A percentile compares a stretch with the other conserved stretches of the same genome.
Evolutionary conservation across 2,113 vertebrate genomes (phyloP).

Genomic region (Bombycilla garrulus): DNA sequence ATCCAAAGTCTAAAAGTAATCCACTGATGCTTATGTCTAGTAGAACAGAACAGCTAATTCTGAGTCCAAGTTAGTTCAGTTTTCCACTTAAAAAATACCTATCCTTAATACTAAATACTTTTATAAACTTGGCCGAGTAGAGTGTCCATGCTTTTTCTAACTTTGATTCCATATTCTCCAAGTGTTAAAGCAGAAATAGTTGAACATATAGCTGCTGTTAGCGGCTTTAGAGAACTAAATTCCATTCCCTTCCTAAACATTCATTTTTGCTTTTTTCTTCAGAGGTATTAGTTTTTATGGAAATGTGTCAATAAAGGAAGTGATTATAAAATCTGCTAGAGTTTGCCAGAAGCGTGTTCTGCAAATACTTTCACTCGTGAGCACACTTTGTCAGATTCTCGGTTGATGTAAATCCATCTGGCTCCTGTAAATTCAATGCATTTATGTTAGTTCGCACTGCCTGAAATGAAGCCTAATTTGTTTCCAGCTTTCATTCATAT

Average conservation of each 20-base stretch:
- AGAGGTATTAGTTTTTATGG: background rate
- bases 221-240: background rate
- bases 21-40: background rate
- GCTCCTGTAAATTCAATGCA: background rate
- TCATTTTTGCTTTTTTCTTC: background rate
- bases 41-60: background rate
- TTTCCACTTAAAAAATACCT: background rate
- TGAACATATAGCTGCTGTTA: background rate
- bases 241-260: background rate
- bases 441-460: background rate
- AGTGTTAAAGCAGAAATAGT: background rate
- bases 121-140: background rate
- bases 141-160: background rate
- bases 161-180: background rate
- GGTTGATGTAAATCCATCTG: conserved; percentile 36
- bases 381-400: conserved; percentile 28
- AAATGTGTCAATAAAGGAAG: background rate
- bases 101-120: background rate
- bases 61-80: background rate
- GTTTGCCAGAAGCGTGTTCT: conserved; percentile 8
- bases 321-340: background rate
- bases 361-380: background rate
- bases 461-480: conserved; percentile 1
- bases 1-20: background rate
- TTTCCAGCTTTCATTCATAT: conserved; percentile 26